Base-by-base conservation (phyloP, 35 echinoderm and acorn worm genomes). In the Apostichopus japonicus region DNA sequence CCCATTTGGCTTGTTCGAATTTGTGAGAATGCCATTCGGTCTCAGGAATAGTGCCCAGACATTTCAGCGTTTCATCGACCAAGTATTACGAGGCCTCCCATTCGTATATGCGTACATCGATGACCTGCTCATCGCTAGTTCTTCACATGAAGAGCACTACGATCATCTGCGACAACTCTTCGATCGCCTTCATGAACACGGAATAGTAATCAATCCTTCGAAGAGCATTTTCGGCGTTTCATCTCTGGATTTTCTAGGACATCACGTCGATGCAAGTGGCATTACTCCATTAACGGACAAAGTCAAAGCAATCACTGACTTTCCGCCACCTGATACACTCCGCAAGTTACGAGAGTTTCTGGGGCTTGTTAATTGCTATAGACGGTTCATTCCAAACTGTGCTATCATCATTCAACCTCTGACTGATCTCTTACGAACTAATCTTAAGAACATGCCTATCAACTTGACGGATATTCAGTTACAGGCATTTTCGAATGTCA, bases 211-310 rank as follows among this genome's bases (percentile, higher is more conserved):
- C 27, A 33, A 33, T 33, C 27, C 27, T 33, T 33, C 27, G 27
- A 33, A 33, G 65, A 96, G 79, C 56, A 94, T 90, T 10, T 77
- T 87, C 9, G 27, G 27, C 27, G 27, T 91, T 94, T 58, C 88
- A 90, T 21, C 14, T 94, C 9, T 92, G n/a, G 19, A 83, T 92
- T 96, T 87, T 90, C 71, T 96, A 2, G 95, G 92, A 17, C 92
- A 94, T 63, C 81, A 92, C n/a, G 59, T 96, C 8, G 67, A 87
- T 11, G 2, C 19, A 21, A 70, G 72, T n/a, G 92, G 92, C 1
- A 96, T 96, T 77, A 4, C 6, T 5, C 94, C 94, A 6, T 54
- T 95, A 6, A 55, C 51, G 44, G 62, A 63, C 22, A 93, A 96
- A 72, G 95, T 96, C 10, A 14, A 67, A 11, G 92, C 92, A 9